Conservation (phyloP, 1,140 invertebrate genomes). For the Heliconius hermathena region DNA sequence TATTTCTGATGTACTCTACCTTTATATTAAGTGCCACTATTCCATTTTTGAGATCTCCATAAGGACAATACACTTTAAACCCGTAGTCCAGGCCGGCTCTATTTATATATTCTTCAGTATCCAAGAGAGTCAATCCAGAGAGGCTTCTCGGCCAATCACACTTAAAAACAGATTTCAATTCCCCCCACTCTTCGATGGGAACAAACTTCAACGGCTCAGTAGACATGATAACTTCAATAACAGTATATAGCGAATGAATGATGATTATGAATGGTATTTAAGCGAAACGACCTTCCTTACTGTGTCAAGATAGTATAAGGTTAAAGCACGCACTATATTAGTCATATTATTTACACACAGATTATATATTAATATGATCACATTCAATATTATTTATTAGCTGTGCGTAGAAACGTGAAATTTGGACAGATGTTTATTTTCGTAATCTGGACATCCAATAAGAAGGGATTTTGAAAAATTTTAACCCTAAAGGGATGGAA, state of each 20-base stretch:
- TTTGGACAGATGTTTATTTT: too few species aligned
- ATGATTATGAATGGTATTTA: neutral
- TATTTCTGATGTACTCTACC: slow-evolving; percentile 21
- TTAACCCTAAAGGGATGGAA: too few species aligned
- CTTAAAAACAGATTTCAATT: slow-evolving; percentile 48
- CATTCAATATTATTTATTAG: neutral
- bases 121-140: slow-evolving; percentile 43
- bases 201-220: slow-evolving; percentile 48
- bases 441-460: too few species aligned
- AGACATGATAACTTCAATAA: slow-evolving; percentile 27
- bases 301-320: neutral
- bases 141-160: slow-evolving; percentile 50
- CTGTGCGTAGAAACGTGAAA: too few species aligned
- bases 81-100: slow-evolving; percentile 47
- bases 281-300: slow-evolving; percentile 10
- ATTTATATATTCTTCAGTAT: slow-evolving; percentile 43
- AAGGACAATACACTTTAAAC: slow-evolving; percentile 59
- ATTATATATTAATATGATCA: neutral
- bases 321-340: neutral
- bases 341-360: neutral
- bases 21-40: slow-evolving; percentile 42
- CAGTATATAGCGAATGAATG: slow-evolving; percentile 4
- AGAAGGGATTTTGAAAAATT: too few species aligned
- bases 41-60: slow-evolving; percentile 50
- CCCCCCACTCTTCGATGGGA: slow-evolving; percentile 47